Conservation (phyloP, 2,888 invertebrate genomes). For the Andrena bicolor region DNA sequence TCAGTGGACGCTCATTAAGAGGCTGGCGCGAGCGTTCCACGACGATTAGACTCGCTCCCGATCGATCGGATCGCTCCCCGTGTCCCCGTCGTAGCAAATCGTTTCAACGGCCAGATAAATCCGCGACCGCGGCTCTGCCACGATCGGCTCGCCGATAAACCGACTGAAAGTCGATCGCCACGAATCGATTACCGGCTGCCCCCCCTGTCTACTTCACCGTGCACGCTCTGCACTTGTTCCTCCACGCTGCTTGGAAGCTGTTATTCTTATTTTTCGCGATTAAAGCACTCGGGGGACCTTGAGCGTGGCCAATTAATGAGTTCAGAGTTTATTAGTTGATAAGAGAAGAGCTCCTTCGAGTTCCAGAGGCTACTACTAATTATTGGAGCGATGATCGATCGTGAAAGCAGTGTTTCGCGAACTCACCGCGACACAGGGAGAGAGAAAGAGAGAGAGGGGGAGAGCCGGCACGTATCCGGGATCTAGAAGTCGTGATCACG, state of each 20-base stretch:
- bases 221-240: slow-evolving; percentile 42
- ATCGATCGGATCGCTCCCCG: slow-evolving; percentile 59
- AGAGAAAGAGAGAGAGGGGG: slow-evolving; percentile 1
- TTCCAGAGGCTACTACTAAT: not conserved
- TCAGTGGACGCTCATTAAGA: slow-evolving; percentile 69
- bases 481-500: slow-evolving; percentile 43
- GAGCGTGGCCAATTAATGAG: slow-evolving; percentile 1
- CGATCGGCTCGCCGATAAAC: slow-evolving; percentile 68
- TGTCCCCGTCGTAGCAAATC: slow-evolving; percentile 63
- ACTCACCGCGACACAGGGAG: not conserved
- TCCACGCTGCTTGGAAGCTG: not conserved
- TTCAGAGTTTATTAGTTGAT: not conserved
- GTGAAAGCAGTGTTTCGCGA: slow-evolving; percentile 7
- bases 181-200: slow-evolving; percentile 64
- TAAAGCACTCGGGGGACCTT: not conserved
- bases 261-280: not conserved
- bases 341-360: not conserved
- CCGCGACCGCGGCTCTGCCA: slow-evolving; percentile 47
- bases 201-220: slow-evolving; percentile 29
- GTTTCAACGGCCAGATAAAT: slow-evolving; percentile 61
- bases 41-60: slow-evolving; percentile 61
- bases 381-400: slow-evolving; percentile 15
- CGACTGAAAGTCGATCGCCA: slow-evolving; percentile 70
- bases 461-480: slow-evolving; percentile 19
- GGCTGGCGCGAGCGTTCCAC: slow-evolving; percentile 44